Percentiles rank a stretch among this genome's conserved stretches.
Conservation (phyloP, 2,113 vertebrate species). For the Lucifuga dentata region DNA sequence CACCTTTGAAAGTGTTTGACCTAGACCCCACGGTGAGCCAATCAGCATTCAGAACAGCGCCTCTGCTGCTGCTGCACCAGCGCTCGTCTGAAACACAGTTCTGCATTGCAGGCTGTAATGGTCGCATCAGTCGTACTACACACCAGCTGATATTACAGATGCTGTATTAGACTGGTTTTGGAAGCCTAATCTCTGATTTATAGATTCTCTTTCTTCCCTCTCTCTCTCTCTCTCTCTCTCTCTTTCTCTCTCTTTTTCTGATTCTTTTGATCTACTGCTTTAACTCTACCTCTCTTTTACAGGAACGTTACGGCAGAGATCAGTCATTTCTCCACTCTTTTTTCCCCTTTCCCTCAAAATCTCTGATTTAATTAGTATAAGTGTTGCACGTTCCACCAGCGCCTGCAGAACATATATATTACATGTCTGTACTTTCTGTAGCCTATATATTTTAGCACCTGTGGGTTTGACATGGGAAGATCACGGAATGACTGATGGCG, state of each 20-base stretch:
- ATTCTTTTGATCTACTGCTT: not conserved
- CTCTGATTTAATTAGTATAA: constrained; percentile 52
- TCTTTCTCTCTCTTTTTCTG: not conserved
- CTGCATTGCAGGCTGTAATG: too few relatives aligned
- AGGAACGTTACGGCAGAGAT: not conserved
- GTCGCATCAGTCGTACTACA: not conserved
- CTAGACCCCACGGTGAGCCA: constrained; percentile 17
- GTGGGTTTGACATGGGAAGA: not conserved
- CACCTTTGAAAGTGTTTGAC: constrained; percentile 55
- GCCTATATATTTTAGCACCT: constrained; percentile 11
- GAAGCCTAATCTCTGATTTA: constrained; percentile 39
- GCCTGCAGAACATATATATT: too few relatives aligned
- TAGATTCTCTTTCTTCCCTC: constrained; percentile 37
- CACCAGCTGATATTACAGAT: constrained; percentile 12
- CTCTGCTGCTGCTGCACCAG: not conserved
- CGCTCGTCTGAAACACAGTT: too few relatives aligned
- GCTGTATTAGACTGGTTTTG: constrained; percentile 15
- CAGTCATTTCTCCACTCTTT: not conserved
- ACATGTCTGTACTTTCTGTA: too few relatives aligned
- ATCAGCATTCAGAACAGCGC: constrained; percentile 29
- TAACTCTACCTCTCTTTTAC: not conserved
- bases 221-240: not conserved
- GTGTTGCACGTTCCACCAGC: constrained; percentile 39
- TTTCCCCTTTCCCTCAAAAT: constrained; percentile 2
- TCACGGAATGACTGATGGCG: constrained; percentile 3